phyloP scores from a whole-genome alignment of 30 jellyfish, hydroid and myxozoan genomes.

The Aurelia coerulea region DNA sequence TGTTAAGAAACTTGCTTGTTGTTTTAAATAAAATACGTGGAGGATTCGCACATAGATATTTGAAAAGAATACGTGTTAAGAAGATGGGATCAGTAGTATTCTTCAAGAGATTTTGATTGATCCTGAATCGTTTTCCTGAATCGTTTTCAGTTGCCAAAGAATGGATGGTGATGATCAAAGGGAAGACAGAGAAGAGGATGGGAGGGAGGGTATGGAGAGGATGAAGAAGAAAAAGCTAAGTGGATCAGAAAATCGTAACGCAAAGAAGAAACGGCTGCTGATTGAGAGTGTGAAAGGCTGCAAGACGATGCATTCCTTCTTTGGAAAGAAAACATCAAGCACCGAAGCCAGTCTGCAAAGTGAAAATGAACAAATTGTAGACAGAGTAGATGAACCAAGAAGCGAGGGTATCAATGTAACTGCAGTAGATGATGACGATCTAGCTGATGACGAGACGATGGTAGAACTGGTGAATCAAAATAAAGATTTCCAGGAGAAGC shows the following conservation, averaged over 20 bases:
- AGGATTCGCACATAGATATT: neutral
- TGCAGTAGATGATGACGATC: neutral
- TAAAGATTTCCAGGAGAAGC: neutral
- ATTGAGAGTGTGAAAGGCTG: constrained; percentile 34
- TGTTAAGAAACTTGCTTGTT: neutral
- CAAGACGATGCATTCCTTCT: constrained; percentile 12
- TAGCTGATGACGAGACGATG: constrained; percentile 6
- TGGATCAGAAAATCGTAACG: constrained; percentile 32
- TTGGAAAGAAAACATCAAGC: constrained; percentile 1
- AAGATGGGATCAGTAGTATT: neutral
- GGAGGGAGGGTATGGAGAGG: constrained; percentile 11
- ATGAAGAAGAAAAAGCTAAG: constrained; percentile 35
- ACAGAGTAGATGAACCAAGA: constrained; percentile 21
- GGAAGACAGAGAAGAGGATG: constrained; percentile 28
- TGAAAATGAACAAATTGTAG: constrained; percentile 8
- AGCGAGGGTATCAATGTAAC: neutral
- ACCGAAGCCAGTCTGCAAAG: constrained; percentile 27
- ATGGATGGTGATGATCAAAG: constrained; percentile 19
- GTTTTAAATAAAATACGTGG: neutral
- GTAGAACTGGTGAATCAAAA: constrained; percentile 15
- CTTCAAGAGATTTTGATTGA: constrained; percentile 13
- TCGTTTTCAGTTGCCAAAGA: too few species aligned
- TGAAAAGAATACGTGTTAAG: neutral
- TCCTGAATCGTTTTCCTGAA: constrained; percentile 14
- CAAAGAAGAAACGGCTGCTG: constrained; percentile 27